Evolutionary conservation across 1,140 invertebrate species (phyloP), one percentile per base, ranked within the genome.

Genomic region (Kradibia gibbosae): DNA sequence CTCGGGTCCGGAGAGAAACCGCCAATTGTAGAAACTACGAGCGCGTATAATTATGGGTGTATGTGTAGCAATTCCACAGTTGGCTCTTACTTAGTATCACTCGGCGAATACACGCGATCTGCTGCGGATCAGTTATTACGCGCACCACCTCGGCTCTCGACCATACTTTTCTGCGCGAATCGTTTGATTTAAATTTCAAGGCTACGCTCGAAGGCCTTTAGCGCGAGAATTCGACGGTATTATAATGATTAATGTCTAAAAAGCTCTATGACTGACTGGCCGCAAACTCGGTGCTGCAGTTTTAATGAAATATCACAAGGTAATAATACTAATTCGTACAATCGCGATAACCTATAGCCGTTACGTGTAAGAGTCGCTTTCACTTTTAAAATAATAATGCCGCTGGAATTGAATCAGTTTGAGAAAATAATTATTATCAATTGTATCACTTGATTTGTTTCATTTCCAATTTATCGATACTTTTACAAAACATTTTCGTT

Each of bases 151-250:
- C n/a, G n/a, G n/a, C n/a, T n/a, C n/a, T n/a, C n/a, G n/a, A n/a
- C n/a, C 11, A 45, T 13, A 53, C 8, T 22, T n/a, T 53, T 22
- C 48, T 31, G 31, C 36, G 57, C n/a, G 10, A 50, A 17, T 50
- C 34, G 75, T 65, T 48, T 77, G 42, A 70, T 78, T 70, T 78
- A 20, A 70, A 70, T 53, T 78, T 78, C 45, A 67, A 53, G 31
- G 62, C 2, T 70, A 20, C 5, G 53, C 62, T 45, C 5, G 45
- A 50, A 50, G n/a, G 20, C 60, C 50, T 62, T 62, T 50, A 50
- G 50, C 67, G 1, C 60, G 45, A 42, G 50, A 8, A 11, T 53
- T 53, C 4, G 2, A 7, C 28, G 13, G 3, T 36, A 70, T 53
- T 70, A 39, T 53, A 53, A 78, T 70, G 62, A 78, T 70, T 70